Base-by-base conservation (phyloP, 35 echinoderm and acorn worm species). In the Amphiura filiformis region DNA sequence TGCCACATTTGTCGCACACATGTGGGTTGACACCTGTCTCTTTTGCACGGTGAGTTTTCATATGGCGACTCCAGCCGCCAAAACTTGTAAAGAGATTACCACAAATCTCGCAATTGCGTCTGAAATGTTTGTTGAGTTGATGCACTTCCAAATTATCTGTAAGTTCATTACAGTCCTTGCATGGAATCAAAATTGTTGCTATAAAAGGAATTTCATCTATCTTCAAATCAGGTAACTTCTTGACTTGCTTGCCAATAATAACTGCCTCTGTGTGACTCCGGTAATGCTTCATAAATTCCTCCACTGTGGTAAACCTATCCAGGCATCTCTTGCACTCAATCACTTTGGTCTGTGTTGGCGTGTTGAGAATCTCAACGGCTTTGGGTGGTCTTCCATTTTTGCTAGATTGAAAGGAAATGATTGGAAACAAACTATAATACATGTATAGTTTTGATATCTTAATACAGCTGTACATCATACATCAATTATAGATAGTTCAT, bases 41-140 rank as follows among this genome's bases (percentile, higher is more conserved):
- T 70, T 70, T 70, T n/a, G 61, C 15, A 4, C 28, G 15, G 61
- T 70, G 61, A 11, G 28, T 30, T 23, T 70, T 70, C 61, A 70
- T 70, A n/a, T 70, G 61, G 26, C 61, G 61, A 70, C 61, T 70
- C 61, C 61, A 70, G 61, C 61, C 61, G 2, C 61, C 61, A 70
- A 15, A 70, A 70, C 61, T 70, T 2, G 61, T 70, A 23, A 26
- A 70, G 3, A 2, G 9, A 70, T 26, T 30, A n/a, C 61, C 61
- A 23, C 61, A 70, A 23, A 70, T 18, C 28, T 70, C n/a, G 28
- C 61, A 70, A 3, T 5, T n/a, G 26, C 61, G 61, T 70, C 15
- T 18, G 28, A 70, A 70, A 70, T 70, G 61, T 30, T 70, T 70
- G 26, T 70, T 70, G 26, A 30, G 7, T 26, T 30, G 61, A 70